Base-by-base conservation (phyloP, 2,797 vertebrate genomes). In the Tamandua tetradactyla region DNA sequence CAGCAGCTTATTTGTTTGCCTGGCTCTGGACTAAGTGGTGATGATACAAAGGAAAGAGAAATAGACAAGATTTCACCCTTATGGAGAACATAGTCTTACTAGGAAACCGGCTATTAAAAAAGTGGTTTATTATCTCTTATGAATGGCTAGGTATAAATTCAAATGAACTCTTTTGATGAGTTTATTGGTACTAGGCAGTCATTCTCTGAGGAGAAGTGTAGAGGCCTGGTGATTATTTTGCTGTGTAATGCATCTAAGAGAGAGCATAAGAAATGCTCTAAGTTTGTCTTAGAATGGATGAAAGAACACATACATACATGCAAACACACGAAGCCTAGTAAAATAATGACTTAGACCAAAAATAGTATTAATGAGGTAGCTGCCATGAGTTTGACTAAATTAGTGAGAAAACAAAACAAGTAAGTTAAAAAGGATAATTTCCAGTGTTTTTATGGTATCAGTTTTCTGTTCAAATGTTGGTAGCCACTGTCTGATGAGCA, bases 381-480 rank as follows among this genome's bases (percentile, higher is more conserved):
- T 91, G 30, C 78, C 14, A 4, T 40, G 92, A 87, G 10, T 86
- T 87, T 96, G 32, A 76, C 49, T 61, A 44, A 69, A 69, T 61
- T 61, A 89, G 11, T 92, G 42, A 91, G 44, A 92, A 82, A 30
- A 92, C 61, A 89, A 96, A 93, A 69, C 10, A 80, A 86, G 5
- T 52, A 89, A 78, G 8, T 72, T 81, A 57, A 74, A 91, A 79
- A 47, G 72, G 89, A 83, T 9, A 74, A 80, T 82, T 68, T 88
- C 1, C 7, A 79, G 0, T 85, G 1, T 69, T 74, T 83, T 83
- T 20, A 57, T 52, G 25, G 32, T 88, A 42, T 13, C 9, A 59
- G 35, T 30, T 93, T 93, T 91, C 44, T 61, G 22, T 64, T 89
- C 13, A 47, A 47, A 5, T 49, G 18, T 91, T 93, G 52, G 59